These are phyloP conservation scores for Microtus pennsylvanicus DNA, from an alignment of 2,113 vertebrate genomes.

Conservation along the genomic window DNA sequence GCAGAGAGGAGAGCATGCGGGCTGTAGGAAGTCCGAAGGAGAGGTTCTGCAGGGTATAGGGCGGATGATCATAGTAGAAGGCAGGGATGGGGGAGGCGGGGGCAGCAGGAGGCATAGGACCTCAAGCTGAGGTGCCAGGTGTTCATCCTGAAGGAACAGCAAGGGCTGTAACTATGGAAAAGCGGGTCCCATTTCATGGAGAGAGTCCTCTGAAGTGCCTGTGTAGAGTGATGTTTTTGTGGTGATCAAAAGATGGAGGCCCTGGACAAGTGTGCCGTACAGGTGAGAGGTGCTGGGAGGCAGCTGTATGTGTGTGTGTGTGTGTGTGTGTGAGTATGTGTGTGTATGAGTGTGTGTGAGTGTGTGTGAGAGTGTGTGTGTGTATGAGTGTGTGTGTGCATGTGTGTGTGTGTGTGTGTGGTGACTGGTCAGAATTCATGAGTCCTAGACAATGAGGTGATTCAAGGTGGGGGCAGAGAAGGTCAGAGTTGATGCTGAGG, in stretches of 20 bases:
- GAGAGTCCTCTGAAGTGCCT: neutral
- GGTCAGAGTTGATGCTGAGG: neutral
- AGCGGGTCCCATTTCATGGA: neutral
- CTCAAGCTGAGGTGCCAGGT: rapidly evolving
- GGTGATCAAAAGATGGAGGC: neutral
- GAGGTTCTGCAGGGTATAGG: neutral
- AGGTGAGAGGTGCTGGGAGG: neutral
- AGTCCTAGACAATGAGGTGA: neutral
- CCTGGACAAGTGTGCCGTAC: too few relatives aligned
- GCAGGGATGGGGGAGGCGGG: neutral
- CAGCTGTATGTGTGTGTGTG: neutral
- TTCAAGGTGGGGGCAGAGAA: neutral
- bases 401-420: too few relatives aligned
- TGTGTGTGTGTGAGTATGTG: too few relatives aligned
- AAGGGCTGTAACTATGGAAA: neutral
- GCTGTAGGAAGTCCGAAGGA: neutral
- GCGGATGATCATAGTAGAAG: too few relatives aligned
- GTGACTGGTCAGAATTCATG: neutral
- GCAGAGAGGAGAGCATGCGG: neutral
- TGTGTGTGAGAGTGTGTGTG: too few relatives aligned
- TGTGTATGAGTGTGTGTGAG: too few relatives aligned
- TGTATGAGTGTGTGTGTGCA: rapidly evolving
- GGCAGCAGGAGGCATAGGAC: neutral
- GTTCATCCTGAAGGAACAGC: neutral
- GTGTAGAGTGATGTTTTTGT: neutral